Evolutionary conservation across 1,140 invertebrate genomes (phyloP).

Genomic region (Orussus abietinus): DNA sequence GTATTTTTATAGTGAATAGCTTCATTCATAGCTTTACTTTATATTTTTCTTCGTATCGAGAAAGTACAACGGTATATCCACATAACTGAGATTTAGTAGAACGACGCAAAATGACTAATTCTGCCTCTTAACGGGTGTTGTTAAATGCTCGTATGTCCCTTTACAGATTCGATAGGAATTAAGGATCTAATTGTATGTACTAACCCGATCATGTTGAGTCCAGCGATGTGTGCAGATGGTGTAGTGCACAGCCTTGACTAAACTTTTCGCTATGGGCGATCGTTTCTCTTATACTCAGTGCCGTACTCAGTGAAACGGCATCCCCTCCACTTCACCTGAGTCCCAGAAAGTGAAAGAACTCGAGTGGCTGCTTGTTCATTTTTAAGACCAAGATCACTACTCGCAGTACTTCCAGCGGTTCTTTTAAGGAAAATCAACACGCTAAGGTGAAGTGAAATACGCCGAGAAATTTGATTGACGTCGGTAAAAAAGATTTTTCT

Average conservation of each 20-base stretch:
- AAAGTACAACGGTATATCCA: neutral
- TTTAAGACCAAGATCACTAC: too few species aligned
- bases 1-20: constrained; percentile 11
- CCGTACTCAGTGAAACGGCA: constrained; percentile 19
- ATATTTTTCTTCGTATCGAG: neutral
- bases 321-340: constrained; percentile 18
- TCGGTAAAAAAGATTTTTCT: too few species aligned
- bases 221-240: constrained; percentile 1
- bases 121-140: too few species aligned
- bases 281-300: constrained; percentile 25
- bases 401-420: too few species aligned
- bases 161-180: too few species aligned
- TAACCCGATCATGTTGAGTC: constrained; percentile 32
- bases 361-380: too few species aligned
- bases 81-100: neutral
- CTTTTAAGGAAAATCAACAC: too few species aligned
- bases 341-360: too few species aligned
- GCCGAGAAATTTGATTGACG: too few species aligned
- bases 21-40: constrained; percentile 1
- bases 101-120: neutral
- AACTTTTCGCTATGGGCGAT: constrained; percentile 24
- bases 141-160: too few species aligned
- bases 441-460: too few species aligned
- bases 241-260: constrained; percentile 30
- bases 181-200: neutral